Percentiles rank a stretch among this genome's conserved stretches.
phyloP scores from a whole-genome alignment of 1,140 invertebrate species.

The Sycophaga agraensis region DNA sequence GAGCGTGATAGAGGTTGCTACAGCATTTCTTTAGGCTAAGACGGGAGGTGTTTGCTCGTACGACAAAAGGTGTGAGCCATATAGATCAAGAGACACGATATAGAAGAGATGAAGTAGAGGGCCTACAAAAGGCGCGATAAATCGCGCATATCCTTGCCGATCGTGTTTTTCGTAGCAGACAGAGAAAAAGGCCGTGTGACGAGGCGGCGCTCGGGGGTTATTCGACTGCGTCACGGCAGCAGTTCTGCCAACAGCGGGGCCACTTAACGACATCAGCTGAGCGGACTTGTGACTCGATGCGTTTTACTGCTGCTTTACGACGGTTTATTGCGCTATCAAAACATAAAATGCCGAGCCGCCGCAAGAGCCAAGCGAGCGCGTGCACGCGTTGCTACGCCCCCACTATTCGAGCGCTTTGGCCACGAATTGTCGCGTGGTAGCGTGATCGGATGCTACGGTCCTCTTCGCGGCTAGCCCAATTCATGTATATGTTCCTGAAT shows the following conservation, averaged over 20 bases:
- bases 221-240: slow-evolving; percentile 19
- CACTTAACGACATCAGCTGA: slow-evolving; percentile 52
- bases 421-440: slow-evolving; percentile 32
- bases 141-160: slow-evolving; percentile 18
- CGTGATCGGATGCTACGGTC: not conserved
- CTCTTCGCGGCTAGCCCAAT: too few relatives aligned
- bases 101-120: not conserved
- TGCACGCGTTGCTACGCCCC: slow-evolving; percentile 42
- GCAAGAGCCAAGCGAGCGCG: slow-evolving; percentile 29
- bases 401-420: slow-evolving; percentile 36
- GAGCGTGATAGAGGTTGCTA: too few relatives aligned
- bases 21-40: too few relatives aligned
- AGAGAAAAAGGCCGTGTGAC: slow-evolving; percentile 21
- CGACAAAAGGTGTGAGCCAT: slow-evolving; percentile 2
- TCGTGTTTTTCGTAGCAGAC: slow-evolving; percentile 18
- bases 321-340: slow-evolving; percentile 60
- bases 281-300: slow-evolving; percentile 59
- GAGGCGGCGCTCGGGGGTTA: slow-evolving; percentile 6
- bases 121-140: slow-evolving; percentile 11
- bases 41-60: not conserved
- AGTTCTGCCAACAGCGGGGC: slow-evolving; percentile 39
- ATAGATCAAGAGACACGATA: slow-evolving; percentile 14
- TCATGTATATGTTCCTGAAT: too few relatives aligned
- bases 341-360: slow-evolving; percentile 53
- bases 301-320: slow-evolving; percentile 59